These are phyloP conservation scores for Anguilla japonica DNA, from an alignment of 2,113 vertebrate species.

Conservation along the genomic window DNA sequence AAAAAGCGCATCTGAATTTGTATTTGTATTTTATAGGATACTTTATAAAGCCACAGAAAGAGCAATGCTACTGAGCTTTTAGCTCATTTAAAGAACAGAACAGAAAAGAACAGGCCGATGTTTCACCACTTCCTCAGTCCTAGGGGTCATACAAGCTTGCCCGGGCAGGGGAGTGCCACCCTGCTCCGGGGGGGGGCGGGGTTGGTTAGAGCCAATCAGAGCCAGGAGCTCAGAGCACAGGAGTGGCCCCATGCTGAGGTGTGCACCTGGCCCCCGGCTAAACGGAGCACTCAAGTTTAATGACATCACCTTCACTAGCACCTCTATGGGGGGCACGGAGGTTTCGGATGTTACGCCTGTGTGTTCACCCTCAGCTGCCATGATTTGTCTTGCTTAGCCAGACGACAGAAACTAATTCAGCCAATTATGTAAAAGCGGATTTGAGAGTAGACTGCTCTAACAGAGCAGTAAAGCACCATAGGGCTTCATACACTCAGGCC, in stretches of 20 bases:
- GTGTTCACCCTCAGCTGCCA: neutral
- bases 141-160: too few species aligned
- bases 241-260: neutral
- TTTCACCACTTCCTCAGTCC: too few species aligned
- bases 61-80: too few species aligned
- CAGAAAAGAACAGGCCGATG: too few species aligned
- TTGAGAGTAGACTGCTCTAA: neutral
- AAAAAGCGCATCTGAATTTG: too few species aligned
- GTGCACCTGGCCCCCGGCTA: neutral
- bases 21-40: too few species aligned
- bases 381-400: neutral
- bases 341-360: neutral
- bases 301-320: neutral
- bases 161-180: too few species aligned
- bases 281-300: neutral
- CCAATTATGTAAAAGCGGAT: neutral
- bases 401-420: neutral
- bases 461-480: neutral
- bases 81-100: too few species aligned
- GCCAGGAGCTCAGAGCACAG: neutral
- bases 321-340: neutral
- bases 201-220: neutral
- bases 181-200: too few species aligned
- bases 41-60: too few species aligned
- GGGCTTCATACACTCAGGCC: too few species aligned